A percentile compares a stretch with the other conserved stretches of the same genome.
Conservation (phyloP, 2,797 vertebrate genomes). For the Muscicapa striata region DNA sequence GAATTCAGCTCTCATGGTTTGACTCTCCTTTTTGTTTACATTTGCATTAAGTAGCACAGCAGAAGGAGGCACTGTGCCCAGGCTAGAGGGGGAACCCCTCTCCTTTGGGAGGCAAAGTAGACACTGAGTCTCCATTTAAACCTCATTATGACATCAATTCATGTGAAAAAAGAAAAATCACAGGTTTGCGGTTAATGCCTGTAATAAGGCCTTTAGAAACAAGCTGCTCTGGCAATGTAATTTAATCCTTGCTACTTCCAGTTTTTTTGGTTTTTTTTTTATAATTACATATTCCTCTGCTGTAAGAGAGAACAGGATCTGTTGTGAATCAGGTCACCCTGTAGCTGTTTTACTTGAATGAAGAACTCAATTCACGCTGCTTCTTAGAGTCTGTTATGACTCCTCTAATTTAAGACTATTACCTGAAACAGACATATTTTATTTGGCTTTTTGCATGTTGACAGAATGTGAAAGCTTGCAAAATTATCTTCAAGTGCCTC, state of each 20-base stretch:
- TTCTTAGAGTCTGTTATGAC: conserved; percentile 62
- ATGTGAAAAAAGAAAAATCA: conserved; percentile 74
- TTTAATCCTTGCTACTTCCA: conserved; percentile 67
- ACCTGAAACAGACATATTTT: conserved; percentile 59
- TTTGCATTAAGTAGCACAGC: conserved; percentile 73
- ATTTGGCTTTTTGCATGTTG: conserved; percentile 66
- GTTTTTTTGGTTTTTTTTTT: conserved; percentile 63
- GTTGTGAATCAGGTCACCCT: conserved; percentile 62
- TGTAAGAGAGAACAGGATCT: conserved; percentile 49
- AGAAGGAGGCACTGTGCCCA: conserved; percentile 72
- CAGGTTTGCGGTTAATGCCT: conserved; percentile 70
- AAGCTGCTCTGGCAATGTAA: conserved; percentile 66
- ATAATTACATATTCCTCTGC: conserved; percentile 65
- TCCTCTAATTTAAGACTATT: conserved; percentile 69
- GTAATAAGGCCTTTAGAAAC: conserved; percentile 73
- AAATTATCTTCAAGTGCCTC: conserved; percentile 47
- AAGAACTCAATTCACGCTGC: conserved; percentile 66
- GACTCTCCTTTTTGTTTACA: conserved; percentile 71
- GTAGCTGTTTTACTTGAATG: conserved; percentile 57
- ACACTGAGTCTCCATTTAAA: conserved; percentile 77
- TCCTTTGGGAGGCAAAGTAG: conserved; percentile 74
- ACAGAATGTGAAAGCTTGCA: conserved; percentile 32
- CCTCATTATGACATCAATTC: conserved; percentile 79
- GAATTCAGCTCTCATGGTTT: conserved; percentile 68
- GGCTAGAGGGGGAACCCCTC: conserved; percentile 64